Evolutionary conservation across 2,113 vertebrate species (phyloP).

Genomic region (Oriolus oriolus): DNA sequence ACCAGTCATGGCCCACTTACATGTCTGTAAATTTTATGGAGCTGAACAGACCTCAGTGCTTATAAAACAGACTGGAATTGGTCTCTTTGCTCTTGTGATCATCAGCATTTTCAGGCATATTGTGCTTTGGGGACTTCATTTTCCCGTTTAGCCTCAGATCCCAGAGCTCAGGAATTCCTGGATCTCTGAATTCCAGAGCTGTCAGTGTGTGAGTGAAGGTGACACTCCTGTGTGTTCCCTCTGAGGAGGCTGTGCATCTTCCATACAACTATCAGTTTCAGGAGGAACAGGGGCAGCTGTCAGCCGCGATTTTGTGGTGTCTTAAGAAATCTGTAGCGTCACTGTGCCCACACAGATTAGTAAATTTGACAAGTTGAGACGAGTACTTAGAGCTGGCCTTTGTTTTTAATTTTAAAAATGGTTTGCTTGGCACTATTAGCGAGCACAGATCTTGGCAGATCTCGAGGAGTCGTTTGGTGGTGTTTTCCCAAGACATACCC

Average conservation of each 20-base stretch:
- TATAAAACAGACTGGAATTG: background rate
- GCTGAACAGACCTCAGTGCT: background rate
- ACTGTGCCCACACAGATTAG: constrained; percentile 4
- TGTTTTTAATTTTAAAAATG: constrained; percentile 37
- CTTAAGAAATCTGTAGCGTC: background rate
- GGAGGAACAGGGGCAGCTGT: background rate
- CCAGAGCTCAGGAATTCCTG: background rate
- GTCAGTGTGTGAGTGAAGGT: background rate
- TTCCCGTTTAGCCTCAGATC: background rate
- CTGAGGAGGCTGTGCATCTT: background rate
- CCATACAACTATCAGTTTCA: background rate
- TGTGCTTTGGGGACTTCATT: background rate
- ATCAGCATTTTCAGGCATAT: background rate
- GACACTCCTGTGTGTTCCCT: background rate
- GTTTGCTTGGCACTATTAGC: background rate
- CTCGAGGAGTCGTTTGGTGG: background rate
- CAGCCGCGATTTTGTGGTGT: background rate
- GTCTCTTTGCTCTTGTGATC: background rate
- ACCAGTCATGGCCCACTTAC: background rate
- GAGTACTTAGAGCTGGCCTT: background rate
- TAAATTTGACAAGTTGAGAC: constrained; percentile 1
- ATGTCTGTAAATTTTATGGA: background rate
- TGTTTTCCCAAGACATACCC: background rate
- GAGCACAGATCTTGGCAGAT: background rate
- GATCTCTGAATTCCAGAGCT: background rate